Base-by-base conservation (phyloP, 2,113 vertebrate species). In the Amazona guildingii region DNA sequence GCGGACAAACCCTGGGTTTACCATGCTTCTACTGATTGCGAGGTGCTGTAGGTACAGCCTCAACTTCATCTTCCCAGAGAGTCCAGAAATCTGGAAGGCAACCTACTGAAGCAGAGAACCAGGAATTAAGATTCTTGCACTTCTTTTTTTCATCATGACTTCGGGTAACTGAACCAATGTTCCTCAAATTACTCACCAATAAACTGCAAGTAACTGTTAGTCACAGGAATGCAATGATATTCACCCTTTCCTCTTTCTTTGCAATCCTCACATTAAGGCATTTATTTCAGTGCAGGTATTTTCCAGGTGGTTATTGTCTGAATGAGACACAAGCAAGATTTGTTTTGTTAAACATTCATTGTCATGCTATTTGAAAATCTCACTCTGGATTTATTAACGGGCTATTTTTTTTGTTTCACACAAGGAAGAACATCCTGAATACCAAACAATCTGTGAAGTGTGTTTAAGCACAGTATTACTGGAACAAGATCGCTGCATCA, bases 401-500 rank as follows among this genome's bases (percentile, higher is more conserved):
- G 57, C 81, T 91, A 77, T 94, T 74, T 92, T 92, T 92, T 82
- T 33, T 49, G 75, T 52, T 82, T 94, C 92, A 78, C 1, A 2
- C n/a, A 79, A 81, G 33, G 66, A 86, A 64, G 92, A 88, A 39
- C 39, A 87, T 73, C 75, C 92, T 95, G 92, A 96, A 97, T 94
- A 95, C 78, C 90, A 97, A 97, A 72, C 91, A 96, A 92, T 91
- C 93, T 69, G 1, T 92, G 93, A 97, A 95, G 92, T 95, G 92
- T 94, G 69, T 86, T 97, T 96, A 97, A 96, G 82, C 80, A 96
- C 88, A 77, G 44, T 85, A 87, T 96, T 95, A 94, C 88, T 82
- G 82, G 79, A 96, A 96, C 84, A 95, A 94, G 95, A 97, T 95
- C 92, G 94, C 97, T 79, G 84, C 97, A 97, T 92, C 92, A 79